These are phyloP conservation scores for Phataginus tricuspis DNA, from an alignment of 2,797 vertebrate genomes.

Conservation along the genomic window DNA sequence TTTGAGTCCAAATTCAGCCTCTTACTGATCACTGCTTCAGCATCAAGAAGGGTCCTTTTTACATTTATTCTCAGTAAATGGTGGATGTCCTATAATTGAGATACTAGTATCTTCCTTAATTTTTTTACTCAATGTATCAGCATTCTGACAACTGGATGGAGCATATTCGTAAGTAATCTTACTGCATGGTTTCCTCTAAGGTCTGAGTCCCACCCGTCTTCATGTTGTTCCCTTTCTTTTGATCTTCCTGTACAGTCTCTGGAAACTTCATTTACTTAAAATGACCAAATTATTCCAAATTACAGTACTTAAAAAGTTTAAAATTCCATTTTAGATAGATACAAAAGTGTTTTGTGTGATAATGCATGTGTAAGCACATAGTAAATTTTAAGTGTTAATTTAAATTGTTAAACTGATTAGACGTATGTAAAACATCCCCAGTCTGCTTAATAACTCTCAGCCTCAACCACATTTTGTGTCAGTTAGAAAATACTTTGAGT, in stretches of 20 bases:
- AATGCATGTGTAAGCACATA: not conserved
- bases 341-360: not conserved
- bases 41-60: not conserved
- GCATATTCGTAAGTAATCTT: constrained; percentile 91
- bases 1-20: not conserved
- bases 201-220: not conserved
- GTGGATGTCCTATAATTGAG: not conserved
- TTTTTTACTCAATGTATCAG: constrained; percentile 90
- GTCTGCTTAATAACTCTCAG: not conserved
- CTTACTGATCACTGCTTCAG: not conserved
- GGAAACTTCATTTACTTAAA: constrained; percentile 22
- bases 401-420: not conserved
- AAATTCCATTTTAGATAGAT: not conserved
- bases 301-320: constrained; percentile 24
- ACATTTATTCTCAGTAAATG: not conserved
- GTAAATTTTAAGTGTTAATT: not conserved
- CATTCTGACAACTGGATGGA: constrained; percentile 90
- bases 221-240: not conserved
- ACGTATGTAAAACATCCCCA: not conserved
- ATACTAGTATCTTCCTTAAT: constrained; percentile 86
- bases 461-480: not conserved
- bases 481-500: constrained; percentile 9
- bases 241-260: not conserved
- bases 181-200: not conserved
- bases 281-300: constrained; percentile 2